Evolutionary conservation across 2,113 vertebrate species (phyloP).

Genomic region (Nestor notabilis): DNA sequence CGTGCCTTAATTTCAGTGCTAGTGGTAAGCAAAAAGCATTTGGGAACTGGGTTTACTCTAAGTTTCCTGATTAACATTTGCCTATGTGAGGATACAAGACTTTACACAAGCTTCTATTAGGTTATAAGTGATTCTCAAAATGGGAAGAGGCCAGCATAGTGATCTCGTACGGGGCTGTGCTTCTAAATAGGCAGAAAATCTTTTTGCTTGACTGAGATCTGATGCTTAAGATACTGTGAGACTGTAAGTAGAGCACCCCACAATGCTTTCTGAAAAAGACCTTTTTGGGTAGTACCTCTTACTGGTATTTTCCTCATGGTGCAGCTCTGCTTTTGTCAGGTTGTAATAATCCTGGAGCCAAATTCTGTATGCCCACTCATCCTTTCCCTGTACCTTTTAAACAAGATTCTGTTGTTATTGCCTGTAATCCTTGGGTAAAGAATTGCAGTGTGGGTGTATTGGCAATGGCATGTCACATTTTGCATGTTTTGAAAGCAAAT

Average conservation of each 20-base stretch:
- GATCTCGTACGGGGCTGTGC: not conserved
- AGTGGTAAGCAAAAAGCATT: not conserved
- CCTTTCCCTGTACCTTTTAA: not conserved
- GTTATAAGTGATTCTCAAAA: not conserved
- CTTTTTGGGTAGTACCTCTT: not conserved
- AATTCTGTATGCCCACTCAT: not conserved
- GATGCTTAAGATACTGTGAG: not conserved
- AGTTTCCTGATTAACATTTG: not conserved
- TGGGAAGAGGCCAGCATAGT: not conserved
- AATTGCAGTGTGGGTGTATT: not conserved
- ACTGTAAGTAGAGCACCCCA: not conserved
- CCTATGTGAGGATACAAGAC: not conserved
- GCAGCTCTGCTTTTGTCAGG: not conserved
- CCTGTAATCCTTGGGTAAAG: not conserved
- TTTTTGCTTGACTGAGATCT: not conserved
- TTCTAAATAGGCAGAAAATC: not conserved
- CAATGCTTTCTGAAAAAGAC: not conserved
- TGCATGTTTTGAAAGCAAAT: conserved; percentile 20
- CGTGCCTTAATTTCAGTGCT: not conserved
- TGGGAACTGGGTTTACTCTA: not conserved
- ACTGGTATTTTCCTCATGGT: not conserved
- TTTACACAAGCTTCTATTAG: not conserved
- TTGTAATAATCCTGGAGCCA: not conserved
- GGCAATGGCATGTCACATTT: not conserved
- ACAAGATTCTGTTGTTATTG: not conserved